Evolutionary conservation across 2,113 vertebrate species (phyloP).

Genomic region (Mormoops blainvillei): DNA sequence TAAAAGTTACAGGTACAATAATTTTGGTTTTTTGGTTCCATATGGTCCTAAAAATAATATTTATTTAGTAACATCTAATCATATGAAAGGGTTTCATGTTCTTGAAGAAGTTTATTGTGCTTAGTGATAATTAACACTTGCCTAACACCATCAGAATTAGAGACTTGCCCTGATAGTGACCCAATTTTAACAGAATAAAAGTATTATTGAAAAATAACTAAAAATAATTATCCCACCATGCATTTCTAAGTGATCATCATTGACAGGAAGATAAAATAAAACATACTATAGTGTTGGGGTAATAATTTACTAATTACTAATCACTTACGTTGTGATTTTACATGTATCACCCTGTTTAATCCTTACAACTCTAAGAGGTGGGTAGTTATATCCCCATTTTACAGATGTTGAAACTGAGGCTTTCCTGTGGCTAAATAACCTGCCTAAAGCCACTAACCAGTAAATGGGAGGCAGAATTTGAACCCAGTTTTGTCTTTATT

Average conservation of each 20-base stretch:
- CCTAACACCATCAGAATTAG: neutral
- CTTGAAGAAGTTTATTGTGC: conserved; percentile 4
- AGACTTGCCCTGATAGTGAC: conserved; percentile 19
- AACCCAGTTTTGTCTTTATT: neutral
- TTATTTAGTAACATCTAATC: conserved; percentile 32
- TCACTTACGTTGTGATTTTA: neutral
- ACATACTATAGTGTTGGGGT: neutral
- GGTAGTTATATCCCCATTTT: conserved; percentile 31
- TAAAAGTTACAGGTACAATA: conserved; percentile 8
- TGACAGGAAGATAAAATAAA: conserved; percentile 30
- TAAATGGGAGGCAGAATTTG: neutral
- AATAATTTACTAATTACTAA: conserved; percentile 6
- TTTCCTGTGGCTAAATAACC: neutral
- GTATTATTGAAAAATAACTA: neutral
- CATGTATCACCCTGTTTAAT: neutral
- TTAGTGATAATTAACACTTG: conserved; percentile 36
- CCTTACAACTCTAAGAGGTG: neutral
- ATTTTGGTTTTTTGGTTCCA: conserved; percentile 22
- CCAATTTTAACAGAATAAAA: conserved; percentile 12
- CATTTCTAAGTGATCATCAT: conserved; percentile 7
- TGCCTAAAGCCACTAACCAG: neutral
- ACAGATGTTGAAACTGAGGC: conserved; percentile 41
- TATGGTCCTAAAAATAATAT: conserved; percentile 38
- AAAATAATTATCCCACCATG: neutral
- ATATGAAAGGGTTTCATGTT: conserved; percentile 49